Percentiles rank a stretch among this genome's conserved stretches.
Conservation (phyloP, 2,888 invertebrate genomes). For the Pterostichus niger region DNA sequence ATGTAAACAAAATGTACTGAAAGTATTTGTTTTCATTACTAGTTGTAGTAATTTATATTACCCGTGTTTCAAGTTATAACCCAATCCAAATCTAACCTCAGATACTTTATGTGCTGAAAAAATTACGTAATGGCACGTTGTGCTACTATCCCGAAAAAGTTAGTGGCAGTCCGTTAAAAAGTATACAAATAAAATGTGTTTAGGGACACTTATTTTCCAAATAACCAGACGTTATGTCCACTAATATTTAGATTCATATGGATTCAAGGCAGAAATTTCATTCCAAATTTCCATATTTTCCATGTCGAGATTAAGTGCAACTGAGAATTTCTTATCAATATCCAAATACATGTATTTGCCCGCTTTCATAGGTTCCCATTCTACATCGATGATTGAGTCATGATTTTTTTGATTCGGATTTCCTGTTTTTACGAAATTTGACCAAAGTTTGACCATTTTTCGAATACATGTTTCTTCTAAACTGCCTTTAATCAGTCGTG, state of each 20-base stretch:
- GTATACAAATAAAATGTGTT: too few relatives aligned
- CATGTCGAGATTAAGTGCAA: constrained; percentile 70
- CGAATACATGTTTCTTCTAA: constrained; percentile 69
- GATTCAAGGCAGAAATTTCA: constrained; percentile 60
- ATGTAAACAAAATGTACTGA: too few relatives aligned
- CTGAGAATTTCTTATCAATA: constrained; percentile 71
- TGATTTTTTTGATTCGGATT: constrained; percentile 69
- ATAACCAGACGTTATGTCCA: neutral
- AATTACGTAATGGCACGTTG: too few relatives aligned
- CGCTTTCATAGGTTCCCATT: constrained; percentile 71
- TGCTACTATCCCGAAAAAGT: too few relatives aligned
- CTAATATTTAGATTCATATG: constrained; percentile 10
- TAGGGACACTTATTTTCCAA: too few relatives aligned
- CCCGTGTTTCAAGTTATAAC: too few relatives aligned
- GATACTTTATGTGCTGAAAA: too few relatives aligned
- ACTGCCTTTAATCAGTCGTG: constrained; percentile 67
- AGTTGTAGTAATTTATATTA: too few relatives aligned
- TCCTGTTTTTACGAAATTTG: constrained; percentile 72
- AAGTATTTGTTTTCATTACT: too few relatives aligned
- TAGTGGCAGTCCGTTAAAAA: too few relatives aligned
- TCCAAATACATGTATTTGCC: constrained; percentile 71
- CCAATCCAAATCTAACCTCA: too few relatives aligned
- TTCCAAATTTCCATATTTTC: constrained; percentile 73
- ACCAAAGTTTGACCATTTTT: constrained; percentile 71
- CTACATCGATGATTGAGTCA: constrained; percentile 68